Evolutionary conservation across 1,140 invertebrate species (phyloP).

Genomic region (Leptinotarsa defecta): DNA sequence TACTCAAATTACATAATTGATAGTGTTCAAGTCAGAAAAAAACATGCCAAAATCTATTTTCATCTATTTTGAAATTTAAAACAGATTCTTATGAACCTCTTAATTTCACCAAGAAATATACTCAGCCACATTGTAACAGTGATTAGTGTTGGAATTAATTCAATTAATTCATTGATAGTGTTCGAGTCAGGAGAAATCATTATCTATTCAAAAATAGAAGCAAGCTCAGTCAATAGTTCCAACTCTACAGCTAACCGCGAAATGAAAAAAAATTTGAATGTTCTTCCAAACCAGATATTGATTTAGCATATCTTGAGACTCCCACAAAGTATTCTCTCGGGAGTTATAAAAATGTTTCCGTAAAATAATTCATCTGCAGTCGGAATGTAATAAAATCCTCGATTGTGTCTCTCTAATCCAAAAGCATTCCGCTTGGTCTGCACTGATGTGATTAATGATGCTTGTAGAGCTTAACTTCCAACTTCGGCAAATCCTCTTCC

Average conservation of each 20-base stretch:
- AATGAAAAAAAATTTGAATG: not conserved
- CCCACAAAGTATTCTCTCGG: not conserved
- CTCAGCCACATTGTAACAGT: too few relatives aligned
- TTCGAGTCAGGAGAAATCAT: too few relatives aligned
- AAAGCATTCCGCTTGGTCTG: constrained; percentile 34
- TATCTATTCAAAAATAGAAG: too few relatives aligned
- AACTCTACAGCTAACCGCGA: not conserved
- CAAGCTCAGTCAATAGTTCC: too few relatives aligned
- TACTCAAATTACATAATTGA: too few relatives aligned
- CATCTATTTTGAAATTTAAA: too few relatives aligned
- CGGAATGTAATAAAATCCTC: constrained; percentile 37
- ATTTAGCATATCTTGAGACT: not conserved
- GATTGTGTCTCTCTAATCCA: constrained; percentile 39
- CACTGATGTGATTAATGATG: constrained; percentile 37
- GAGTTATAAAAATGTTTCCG: constrained; percentile 3
- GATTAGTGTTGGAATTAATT: too few relatives aligned
- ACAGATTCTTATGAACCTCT: too few relatives aligned
- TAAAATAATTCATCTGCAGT: constrained; percentile 37
- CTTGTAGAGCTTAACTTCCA: constrained; percentile 37
- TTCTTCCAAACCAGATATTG: not conserved
- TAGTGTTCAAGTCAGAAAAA: too few relatives aligned
- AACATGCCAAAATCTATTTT: too few relatives aligned
- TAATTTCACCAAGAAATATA: too few relatives aligned
- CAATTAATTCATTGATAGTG: too few relatives aligned
- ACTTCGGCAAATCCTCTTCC: constrained; percentile 32